Evolutionary conservation across 2,888 invertebrate species (phyloP).

Genomic region (Eumacrocentrus americanus): DNA sequence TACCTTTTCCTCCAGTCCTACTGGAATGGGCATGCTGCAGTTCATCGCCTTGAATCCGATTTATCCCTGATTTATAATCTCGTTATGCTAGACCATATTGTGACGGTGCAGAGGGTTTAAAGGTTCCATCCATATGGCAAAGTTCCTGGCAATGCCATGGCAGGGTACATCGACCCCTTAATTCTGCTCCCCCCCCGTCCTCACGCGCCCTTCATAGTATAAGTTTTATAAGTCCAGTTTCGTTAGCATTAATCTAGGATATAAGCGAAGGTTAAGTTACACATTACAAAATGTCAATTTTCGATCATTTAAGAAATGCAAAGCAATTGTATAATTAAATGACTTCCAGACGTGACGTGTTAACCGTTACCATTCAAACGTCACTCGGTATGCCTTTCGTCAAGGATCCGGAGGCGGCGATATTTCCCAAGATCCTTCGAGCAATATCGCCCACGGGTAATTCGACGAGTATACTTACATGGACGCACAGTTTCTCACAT

Average conservation of each 20-base stretch:
- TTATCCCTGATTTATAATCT: conserved; percentile 23
- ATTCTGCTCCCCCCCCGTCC: neutral
- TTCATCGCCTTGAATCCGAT: conserved; percentile 1
- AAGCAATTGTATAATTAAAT: too few species aligned
- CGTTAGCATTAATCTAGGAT: too few species aligned
- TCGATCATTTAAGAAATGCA: neutral
- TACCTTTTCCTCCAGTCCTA: too few species aligned
- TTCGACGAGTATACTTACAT: conserved; percentile 19
- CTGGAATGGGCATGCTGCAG: too few species aligned
- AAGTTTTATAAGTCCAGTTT: too few species aligned
- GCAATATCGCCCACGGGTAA: conserved; percentile 42
- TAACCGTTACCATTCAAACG: conserved; percentile 14
- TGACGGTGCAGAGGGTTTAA: neutral
- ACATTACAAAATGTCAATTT: neutral
- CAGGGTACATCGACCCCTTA: neutral
- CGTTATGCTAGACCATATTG: conserved; percentile 19
- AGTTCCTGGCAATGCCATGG: conserved; percentile 20
- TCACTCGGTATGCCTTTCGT: conserved; percentile 15
- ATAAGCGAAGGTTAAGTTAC: too few species aligned
- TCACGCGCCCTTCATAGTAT: too few species aligned
- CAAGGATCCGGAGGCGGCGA: conserved; percentile 31
- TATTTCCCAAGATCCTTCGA: conserved; percentile 45
- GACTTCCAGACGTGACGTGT: neutral
- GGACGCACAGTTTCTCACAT: conserved; percentile 18
- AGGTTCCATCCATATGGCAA: conserved; percentile 15